Conservation (phyloP, 2,797 vertebrate genomes). For the Podarcis lilfordi region DNA sequence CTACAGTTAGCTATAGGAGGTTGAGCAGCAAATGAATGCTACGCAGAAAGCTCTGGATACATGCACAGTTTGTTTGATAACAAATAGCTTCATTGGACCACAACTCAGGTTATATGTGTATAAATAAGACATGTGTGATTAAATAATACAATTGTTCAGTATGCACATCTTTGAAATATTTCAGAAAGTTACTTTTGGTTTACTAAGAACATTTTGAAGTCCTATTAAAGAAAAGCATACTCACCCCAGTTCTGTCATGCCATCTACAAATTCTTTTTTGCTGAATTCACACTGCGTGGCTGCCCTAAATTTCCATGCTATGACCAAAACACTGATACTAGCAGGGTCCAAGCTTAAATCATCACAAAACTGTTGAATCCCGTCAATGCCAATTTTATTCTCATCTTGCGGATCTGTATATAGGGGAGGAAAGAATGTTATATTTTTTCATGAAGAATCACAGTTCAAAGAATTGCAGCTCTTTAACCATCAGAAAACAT, state of each 20-base stretch:
- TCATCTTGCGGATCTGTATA: conserved; percentile 95
- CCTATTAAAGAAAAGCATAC: conserved; percentile 62
- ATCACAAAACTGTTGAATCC: conserved; percentile 97
- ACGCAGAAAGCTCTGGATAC: neutral
- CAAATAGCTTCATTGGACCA: neutral
- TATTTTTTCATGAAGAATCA: conserved; percentile 27
- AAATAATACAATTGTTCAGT: conserved; percentile 21
- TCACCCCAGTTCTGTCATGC: conserved; percentile 97
- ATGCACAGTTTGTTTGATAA: conserved; percentile 5
- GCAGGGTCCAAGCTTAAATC: conserved; percentile 93
- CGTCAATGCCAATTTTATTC: conserved; percentile 97
- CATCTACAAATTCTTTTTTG: conserved; percentile 96
- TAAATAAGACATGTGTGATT: neutral
- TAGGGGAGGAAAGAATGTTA: neutral
- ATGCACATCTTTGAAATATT: neutral
- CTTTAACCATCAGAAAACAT: neutral
- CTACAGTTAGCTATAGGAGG: neutral
- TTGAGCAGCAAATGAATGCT: neutral
- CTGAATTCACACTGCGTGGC: conserved; percentile 97
- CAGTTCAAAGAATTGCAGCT: neutral
- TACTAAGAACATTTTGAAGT: neutral
- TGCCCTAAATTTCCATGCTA: conserved; percentile 97
- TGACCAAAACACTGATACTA: conserved; percentile 92
- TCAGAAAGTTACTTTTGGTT: neutral
- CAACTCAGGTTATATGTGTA: neutral